These are phyloP conservation scores for Nomada flava DNA, from an alignment of 2,888 invertebrate species.

Conservation along the genomic window DNA sequence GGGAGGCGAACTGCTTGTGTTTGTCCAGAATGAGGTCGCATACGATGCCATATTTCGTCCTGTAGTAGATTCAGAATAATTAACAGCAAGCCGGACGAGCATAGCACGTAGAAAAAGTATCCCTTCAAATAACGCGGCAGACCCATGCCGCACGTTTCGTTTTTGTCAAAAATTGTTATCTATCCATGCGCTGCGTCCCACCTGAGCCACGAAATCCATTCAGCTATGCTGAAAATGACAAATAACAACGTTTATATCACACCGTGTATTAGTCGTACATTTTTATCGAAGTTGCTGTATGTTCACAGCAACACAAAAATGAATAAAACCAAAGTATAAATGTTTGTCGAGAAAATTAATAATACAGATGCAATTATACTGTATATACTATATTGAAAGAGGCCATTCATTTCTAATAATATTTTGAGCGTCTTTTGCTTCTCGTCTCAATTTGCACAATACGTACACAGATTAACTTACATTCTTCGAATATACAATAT, in stretches of 20 bases:
- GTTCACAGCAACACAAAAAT: too few relatives aligned
- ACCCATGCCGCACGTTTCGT: constrained; percentile 83
- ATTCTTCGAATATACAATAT: too few relatives aligned
- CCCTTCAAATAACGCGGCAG: constrained; percentile 86
- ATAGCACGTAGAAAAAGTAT: constrained; percentile 86
- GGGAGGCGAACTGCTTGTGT: constrained; percentile 66
- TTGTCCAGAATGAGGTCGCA: constrained; percentile 77
- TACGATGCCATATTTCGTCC: constrained; percentile 82
- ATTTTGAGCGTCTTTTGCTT: too few relatives aligned
- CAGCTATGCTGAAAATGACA: constrained; percentile 56
- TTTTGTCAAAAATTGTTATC: constrained; percentile 58
- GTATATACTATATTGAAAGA: too few relatives aligned
- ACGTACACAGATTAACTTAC: too few relatives aligned
- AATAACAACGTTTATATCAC: neutral
- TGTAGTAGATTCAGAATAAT: constrained; percentile 85
- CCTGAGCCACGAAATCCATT: constrained; percentile 57
- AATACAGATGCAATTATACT: too few relatives aligned
- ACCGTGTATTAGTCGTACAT: neutral
- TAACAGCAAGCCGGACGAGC: constrained; percentile 85
- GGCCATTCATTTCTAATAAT: too few relatives aligned
- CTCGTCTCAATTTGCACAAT: too few relatives aligned
- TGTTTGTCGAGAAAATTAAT: too few relatives aligned
- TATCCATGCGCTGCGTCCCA: constrained; percentile 57
- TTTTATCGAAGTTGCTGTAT: too few relatives aligned
- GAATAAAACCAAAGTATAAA: too few relatives aligned